Conservation (phyloP, 2,113 vertebrate genomes). For the Oryzias curvinotus region DNA sequence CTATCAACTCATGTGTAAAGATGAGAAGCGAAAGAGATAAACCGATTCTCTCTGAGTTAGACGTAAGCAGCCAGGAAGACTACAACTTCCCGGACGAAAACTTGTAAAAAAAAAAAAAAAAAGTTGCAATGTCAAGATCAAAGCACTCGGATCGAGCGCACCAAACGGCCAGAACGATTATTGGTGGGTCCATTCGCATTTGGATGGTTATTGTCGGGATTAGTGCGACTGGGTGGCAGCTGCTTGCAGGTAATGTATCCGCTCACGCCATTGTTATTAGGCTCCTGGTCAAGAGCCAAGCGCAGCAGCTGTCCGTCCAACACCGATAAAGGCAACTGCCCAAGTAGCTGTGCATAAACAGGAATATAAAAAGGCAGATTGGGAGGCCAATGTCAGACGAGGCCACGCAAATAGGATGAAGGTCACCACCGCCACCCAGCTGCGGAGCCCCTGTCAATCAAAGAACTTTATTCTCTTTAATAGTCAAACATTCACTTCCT, state of each 20-base stretch:
- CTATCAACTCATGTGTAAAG: conserved; percentile 68
- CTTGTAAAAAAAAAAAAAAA: not conserved
- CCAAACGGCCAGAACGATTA: conserved; percentile 39
- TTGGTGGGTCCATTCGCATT: conserved; percentile 40
- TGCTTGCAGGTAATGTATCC: conserved; percentile 75
- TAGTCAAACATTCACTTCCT: no score
- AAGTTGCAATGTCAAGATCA: conserved; percentile 27
- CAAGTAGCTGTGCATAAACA: conserved; percentile 69
- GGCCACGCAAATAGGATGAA: conserved; percentile 60
- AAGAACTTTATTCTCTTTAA: not conserved
- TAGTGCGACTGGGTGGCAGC: conserved; percentile 57
- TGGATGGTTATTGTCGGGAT: conserved; percentile 48
- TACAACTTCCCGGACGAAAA: conserved; percentile 1
- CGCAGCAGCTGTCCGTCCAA: conserved; percentile 76
- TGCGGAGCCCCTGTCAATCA: not conserved
- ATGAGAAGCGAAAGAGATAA: conserved; percentile 65
- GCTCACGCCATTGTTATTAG: conserved; percentile 62
- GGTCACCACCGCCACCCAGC: conserved; percentile 56
- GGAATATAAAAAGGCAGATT: conserved; percentile 71
- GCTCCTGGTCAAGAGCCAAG: conserved; percentile 74
- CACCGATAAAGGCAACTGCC: conserved; percentile 66
- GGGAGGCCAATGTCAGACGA: conserved; percentile 71
- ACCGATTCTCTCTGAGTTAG: conserved; percentile 47
- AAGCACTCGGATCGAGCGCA: not conserved
- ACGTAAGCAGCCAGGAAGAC: conserved; percentile 29